Percentiles rank a stretch among this genome's conserved stretches.
phyloP scores from a whole-genome alignment of 1,140 invertebrate genomes.

The Holotrichia oblita region DNA sequence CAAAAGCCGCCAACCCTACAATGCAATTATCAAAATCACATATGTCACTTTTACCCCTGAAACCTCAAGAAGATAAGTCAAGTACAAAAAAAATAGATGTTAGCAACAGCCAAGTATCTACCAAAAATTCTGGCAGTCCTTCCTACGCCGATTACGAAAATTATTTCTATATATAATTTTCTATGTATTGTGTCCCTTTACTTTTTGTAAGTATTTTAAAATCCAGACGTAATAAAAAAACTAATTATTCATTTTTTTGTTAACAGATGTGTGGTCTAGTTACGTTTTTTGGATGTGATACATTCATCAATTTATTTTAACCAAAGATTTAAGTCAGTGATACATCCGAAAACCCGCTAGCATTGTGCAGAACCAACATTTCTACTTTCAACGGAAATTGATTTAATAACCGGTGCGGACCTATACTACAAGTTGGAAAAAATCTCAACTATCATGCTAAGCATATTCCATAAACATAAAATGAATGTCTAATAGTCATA shows the following conservation, averaged over 20 bases:
- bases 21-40: slow-evolving; percentile 54
- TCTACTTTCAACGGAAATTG: background rate
- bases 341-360: background rate
- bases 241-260: background rate
- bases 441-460: background rate
- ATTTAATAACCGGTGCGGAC: slow-evolving; percentile 4
- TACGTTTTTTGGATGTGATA: slow-evolving; percentile 36
- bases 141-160: slow-evolving; percentile 69
- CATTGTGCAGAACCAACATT: background rate
- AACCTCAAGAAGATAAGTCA: slow-evolving; percentile 52
- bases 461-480: slow-evolving; percentile 2
- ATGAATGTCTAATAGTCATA: background rate
- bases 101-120: slow-evolving; percentile 55
- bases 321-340: slow-evolving; percentile 32
- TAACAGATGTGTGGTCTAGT: slow-evolving; percentile 34
- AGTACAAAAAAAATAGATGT: slow-evolving; percentile 50
- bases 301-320: slow-evolving; percentile 9
- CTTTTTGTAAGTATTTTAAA: slow-evolving; percentile 34
- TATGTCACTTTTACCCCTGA: slow-evolving; percentile 48
- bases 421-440: background rate
- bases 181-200: background rate
- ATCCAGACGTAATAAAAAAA: background rate
- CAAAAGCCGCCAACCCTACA: slow-evolving; percentile 40
- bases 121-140: slow-evolving; percentile 57
- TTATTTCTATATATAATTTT: slow-evolving; percentile 68